phyloP scores from a whole-genome alignment of 2,797 vertebrate genomes.

The Micrastur ruficollis region DNA sequence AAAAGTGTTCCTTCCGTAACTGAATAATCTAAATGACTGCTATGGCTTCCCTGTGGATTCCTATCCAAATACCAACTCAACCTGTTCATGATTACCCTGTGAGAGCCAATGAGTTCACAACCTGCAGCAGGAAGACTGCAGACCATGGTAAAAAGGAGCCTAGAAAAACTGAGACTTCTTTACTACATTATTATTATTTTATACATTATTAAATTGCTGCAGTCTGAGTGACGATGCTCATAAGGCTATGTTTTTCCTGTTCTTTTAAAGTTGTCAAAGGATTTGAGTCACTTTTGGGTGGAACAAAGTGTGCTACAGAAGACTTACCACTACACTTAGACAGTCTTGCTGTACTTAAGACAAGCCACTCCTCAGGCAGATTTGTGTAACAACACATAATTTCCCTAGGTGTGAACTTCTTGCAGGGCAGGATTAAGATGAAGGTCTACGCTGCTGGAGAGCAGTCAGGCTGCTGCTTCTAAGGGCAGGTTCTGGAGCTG shows the following conservation, averaged over 20 bases:
- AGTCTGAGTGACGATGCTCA: not conserved
- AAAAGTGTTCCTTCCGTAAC: not conserved
- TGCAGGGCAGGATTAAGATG: not conserved
- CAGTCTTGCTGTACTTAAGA: not conserved
- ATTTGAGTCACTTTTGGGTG: not conserved
- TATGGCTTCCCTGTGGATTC: not conserved
- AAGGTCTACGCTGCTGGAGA: not conserved
- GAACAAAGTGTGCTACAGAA: not conserved
- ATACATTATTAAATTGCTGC: not conserved
- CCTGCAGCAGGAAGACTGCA: not conserved
- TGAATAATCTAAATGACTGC: not conserved
- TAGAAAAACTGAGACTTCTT: not conserved
- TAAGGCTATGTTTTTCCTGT: not conserved
- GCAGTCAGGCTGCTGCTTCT: not conserved
- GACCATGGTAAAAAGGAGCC: not conserved
- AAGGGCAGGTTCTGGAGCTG: not conserved
- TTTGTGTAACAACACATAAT: not conserved
- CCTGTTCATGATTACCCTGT: not conserved
- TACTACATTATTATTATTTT: not conserved
- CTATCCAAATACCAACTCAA: conserved; percentile 24
- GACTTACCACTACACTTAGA: not conserved
- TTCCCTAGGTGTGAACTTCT: conserved; percentile 34
- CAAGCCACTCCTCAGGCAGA: not conserved
- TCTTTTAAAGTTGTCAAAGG: not conserved
- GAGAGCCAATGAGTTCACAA: not conserved